A percentile compares a stretch with the other conserved stretches of the same genome.
Conservation (phyloP, 2,113 vertebrate genomes). For the Uria aalge region DNA sequence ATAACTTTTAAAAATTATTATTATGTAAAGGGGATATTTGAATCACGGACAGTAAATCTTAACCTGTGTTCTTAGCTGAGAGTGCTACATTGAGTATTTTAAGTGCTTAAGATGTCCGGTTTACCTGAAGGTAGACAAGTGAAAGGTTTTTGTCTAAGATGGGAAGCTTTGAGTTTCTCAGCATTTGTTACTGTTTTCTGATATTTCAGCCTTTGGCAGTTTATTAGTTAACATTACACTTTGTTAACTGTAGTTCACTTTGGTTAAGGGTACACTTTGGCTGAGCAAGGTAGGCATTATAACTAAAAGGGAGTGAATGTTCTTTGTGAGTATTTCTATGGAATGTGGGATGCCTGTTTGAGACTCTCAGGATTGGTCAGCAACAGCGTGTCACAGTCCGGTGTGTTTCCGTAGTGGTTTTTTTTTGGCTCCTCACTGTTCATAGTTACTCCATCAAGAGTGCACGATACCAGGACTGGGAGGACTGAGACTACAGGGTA, state of each 20-base stretch:
- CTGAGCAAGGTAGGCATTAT: neutral
- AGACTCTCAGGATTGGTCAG: neutral
- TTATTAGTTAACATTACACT: neutral
- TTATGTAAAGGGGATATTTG: neutral
- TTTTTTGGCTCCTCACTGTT: neutral
- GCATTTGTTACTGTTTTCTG: neutral
- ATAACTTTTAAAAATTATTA: neutral
- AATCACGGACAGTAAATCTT: neutral
- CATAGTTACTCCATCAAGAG: neutral
- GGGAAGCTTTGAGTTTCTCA: neutral
- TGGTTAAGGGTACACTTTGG: neutral
- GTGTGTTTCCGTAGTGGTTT: rapidly evolving
- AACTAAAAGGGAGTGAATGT: neutral
- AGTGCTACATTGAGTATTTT: neutral
- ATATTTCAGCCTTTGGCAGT: neutral
- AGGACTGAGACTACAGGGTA: neutral
- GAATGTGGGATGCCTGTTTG: neutral
- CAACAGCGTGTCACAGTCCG: neutral
- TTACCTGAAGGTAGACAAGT: neutral
- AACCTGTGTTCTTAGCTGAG: neutral
- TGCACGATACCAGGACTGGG: neutral
- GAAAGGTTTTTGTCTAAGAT: neutral
- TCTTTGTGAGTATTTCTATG: neutral
- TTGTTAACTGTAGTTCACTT: neutral
- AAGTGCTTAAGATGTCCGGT: neutral